Base-by-base conservation (phyloP, 2,797 vertebrate species). In the Eulemur coronatus region DNA sequence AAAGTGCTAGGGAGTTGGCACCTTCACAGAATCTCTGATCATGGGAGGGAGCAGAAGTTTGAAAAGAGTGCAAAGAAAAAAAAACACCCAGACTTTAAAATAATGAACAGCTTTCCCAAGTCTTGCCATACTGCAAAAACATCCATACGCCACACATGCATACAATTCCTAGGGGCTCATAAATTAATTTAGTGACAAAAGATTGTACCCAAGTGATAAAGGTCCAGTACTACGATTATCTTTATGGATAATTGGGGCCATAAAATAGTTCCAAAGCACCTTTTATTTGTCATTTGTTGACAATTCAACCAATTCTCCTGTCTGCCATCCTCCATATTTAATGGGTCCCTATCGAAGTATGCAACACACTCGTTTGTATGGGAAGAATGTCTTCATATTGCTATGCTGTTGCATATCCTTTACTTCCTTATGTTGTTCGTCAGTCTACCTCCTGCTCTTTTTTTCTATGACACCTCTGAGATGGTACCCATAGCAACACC, bases 401-500 rank as follows among this genome's bases (percentile, higher is more conserved):
- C 88, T 98, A 97, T 84, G 87, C 95, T 48, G 15, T 95, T 86
- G 91, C 73, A 91, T 89, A 96, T 84, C 86, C n/a, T 97, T 96
- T 97, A 95, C 97, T 97, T 97, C 78, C 82, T 96, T 98, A 91
- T 97, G 90, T 95, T 98, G 95, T 97, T 98, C 97, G 95, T 98
- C 97, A 96, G 96, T 97, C 81, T 98, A 78, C 96, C 96, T 91
- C 94, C 95, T 97, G 97, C 55, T 95, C 72, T 95, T 89, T 97
- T 97, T 96, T 57, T 30, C 97, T 89, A 79, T 98, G 98, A 98
- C 98, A 98, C 93, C 97, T 98, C 97, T 87, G 97, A 98, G 97
- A 97, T 98, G 98, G 98, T 98, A 98, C 98, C 98, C 98, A 99
- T 99, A 98, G 98, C 98, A 99, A 98, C 98, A 98, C 95, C 97